Base-by-base conservation (phyloP, 2,888 invertebrate genomes). In the Lasioglossum marginatum region DNA sequence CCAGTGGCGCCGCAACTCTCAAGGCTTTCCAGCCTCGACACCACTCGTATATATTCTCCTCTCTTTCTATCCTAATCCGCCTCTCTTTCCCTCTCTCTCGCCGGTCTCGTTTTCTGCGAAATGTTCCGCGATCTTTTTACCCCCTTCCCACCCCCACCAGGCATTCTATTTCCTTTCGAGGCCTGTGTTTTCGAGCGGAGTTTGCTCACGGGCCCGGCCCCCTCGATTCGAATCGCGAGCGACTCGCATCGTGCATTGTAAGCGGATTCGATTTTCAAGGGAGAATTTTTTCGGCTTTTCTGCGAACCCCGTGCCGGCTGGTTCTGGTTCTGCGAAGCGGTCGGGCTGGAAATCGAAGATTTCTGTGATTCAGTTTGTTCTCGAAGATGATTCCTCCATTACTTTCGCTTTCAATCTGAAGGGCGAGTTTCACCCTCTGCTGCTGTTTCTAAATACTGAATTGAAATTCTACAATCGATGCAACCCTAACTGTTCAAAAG, bases 1-100 rank as follows among this genome's bases (percentile, higher is more conserved):
- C 94, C 95, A 95, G 94, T 95, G 94, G 95, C 95, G 95, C 94
- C 95, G 94, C 95, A 93, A 94, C 94, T 94, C 94, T 94, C 94
- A 94, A 94, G 94, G 94, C 92, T 94, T 93, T 93, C 92, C 92
- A 92, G 91, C 88, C 92, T 88, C 89, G 90, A 87, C 88, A 86
- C 85, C 82, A 83, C 85, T 89, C 88, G 85, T 82, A 85, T 87
- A 85, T 84, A 85, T 86, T 83, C 73, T 75, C 60, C 77, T 81
- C 72, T 79, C 66, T 52, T n/a, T 52, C 52, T 8, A 52, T 52
- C 48, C 48, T 52, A 23, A 23, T 8, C 6, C 43, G 8, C 23
- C 37, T n/a, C 48, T n/a, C 68, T 57, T 57, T 37, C 40, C 19
- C 31, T 48, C 23, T 48, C 23, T 23, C 66, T 16, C 60, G n/a